Evolutionary conservation across 2,113 vertebrate species (phyloP).

Genomic region (Pterocles burchelli): DNA sequence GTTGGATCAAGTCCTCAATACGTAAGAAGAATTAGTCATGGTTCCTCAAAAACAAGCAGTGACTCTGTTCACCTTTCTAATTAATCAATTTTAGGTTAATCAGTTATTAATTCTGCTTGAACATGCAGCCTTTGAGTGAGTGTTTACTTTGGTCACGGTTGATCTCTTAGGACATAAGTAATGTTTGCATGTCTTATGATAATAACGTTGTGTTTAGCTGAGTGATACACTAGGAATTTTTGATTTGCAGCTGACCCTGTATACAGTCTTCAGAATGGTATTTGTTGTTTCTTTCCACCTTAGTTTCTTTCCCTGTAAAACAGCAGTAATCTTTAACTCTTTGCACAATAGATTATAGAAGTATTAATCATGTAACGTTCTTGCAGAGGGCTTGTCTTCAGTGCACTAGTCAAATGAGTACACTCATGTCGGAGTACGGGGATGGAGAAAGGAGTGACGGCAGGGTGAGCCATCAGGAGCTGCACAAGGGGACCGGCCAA

Average conservation of each 20-base stretch:
- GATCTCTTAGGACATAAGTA: background rate
- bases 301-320: background rate
- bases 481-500: background rate
- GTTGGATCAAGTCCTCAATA: background rate
- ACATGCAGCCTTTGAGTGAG: background rate
- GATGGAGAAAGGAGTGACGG: background rate
- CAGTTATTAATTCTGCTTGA: background rate
- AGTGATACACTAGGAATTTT: background rate
- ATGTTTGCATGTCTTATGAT: background rate
- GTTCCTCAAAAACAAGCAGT: background rate
- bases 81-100: background rate
- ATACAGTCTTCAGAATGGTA: background rate
- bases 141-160: background rate
- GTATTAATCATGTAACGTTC: background rate
- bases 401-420: background rate
- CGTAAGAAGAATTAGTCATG: background rate
- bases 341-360: background rate
- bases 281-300: constrained; percentile 12
- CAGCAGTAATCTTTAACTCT: constrained; percentile 23
- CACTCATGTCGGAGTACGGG: accelerated
- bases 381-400: background rate
- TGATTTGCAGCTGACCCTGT: background rate
- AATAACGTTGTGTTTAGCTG: background rate
- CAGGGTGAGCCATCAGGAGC: constrained; percentile 16
- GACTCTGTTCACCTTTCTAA: background rate